Evolutionary conservation across 1,140 invertebrate species (phyloP).

Genomic region (Drosophila fuyamai): DNA sequence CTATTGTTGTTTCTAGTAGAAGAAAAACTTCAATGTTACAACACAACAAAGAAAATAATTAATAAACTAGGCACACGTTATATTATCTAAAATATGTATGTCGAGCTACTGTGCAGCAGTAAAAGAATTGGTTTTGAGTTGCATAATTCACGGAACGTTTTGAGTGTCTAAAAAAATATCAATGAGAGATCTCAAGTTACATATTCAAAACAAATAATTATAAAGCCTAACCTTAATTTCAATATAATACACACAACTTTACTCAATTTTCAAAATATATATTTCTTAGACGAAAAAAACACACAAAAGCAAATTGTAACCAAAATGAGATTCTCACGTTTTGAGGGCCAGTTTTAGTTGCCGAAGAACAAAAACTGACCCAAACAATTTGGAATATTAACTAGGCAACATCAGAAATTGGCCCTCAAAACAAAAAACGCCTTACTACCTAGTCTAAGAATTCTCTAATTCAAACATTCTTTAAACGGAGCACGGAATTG

Average conservation of each 20-base stretch:
- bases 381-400: conserved; percentile 37
- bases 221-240: conserved; percentile 28
- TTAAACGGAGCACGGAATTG: conserved; percentile 72
- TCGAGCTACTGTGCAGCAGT: conserved; percentile 68
- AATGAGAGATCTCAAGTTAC: conserved; percentile 18
- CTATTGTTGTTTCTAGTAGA: conserved; percentile 50
- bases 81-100: conserved; percentile 21
- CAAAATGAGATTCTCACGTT: conserved; percentile 63
- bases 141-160: conserved; percentile 64
- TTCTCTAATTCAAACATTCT: conserved; percentile 30
- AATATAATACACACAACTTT: conserved; percentile 34
- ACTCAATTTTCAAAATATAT: conserved; percentile 34
- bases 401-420: conserved; percentile 39
- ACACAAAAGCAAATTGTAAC: conserved; percentile 63
- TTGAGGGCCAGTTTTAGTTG: conserved; percentile 52
- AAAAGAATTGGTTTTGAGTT: conserved; percentile 56
- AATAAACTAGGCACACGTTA: conserved; percentile 19
- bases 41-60: not conserved
- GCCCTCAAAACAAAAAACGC: conserved; percentile 37
- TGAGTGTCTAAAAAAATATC: conserved; percentile 28
- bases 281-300: conserved; percentile 45
- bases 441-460: conserved; percentile 9
- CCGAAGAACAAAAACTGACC: conserved; percentile 60
- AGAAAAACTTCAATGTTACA: conserved; percentile 23
- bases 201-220: conserved; percentile 25